Conservation (phyloP, 2,888 invertebrate genomes). For the Agrotis clavis region DNA sequence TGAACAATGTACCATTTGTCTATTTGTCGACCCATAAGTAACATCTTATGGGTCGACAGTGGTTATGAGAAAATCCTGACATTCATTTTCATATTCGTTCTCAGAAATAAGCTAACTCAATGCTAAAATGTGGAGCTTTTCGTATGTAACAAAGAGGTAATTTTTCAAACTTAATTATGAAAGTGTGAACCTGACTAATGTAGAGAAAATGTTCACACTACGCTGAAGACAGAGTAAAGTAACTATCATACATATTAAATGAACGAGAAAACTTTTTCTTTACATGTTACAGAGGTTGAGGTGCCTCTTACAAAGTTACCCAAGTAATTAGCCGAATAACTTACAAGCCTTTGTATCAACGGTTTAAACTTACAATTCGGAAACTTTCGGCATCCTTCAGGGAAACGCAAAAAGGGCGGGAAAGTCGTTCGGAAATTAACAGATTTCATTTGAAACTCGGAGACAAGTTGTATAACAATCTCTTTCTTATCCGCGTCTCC, state of each 20-base stretch:
- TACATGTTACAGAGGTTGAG: conserved; percentile 42
- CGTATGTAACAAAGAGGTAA: conserved; percentile 18
- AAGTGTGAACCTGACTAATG: conserved; percentile 44
- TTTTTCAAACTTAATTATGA: conserved; percentile 54
- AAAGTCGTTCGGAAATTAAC: conserved; percentile 68
- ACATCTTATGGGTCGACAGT: conserved; percentile 38
- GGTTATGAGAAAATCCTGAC: conserved; percentile 24
- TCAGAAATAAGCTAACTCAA: conserved; percentile 6
- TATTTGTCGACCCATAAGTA: too few species aligned
- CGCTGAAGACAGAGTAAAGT: conserved; percentile 46
- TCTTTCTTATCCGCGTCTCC: conserved; percentile 63
- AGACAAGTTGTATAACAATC: conserved; percentile 65
- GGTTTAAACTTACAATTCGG: conserved; percentile 54
- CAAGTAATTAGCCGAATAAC: conserved; percentile 62
- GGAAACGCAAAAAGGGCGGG: conserved; percentile 49
- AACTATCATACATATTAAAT: conserved; percentile 62
- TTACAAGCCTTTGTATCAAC: conserved; percentile 59
- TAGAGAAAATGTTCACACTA: conserved; percentile 51
- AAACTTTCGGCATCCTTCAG: conserved; percentile 53
- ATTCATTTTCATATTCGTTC: conserved; percentile 15
- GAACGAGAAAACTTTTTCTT: conserved; percentile 62
- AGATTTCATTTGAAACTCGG: conserved; percentile 68
- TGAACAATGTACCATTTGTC: conserved; percentile 50
- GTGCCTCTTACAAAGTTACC: conserved; percentile 35
- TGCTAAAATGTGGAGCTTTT: conserved; percentile 28